Conservation (phyloP, 2,888 invertebrate genomes). For the Watsonalla binaria region DNA sequence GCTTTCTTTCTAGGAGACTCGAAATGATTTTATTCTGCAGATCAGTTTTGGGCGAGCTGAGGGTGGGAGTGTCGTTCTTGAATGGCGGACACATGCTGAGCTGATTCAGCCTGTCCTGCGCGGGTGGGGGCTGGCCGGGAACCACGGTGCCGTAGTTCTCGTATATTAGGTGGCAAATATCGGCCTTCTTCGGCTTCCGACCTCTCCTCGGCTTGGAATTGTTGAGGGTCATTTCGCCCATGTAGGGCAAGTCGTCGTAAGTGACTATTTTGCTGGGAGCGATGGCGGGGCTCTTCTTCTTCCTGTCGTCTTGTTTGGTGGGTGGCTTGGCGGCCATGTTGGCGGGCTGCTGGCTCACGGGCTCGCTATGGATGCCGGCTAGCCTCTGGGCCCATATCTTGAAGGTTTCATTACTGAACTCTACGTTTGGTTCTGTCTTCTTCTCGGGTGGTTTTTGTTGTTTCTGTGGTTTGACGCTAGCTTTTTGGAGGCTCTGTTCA, state of each 20-base stretch:
- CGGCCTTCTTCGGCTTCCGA: slow-evolving; percentile 94
- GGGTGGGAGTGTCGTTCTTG: slow-evolving; percentile 34
- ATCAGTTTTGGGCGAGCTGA: slow-evolving; percentile 76
- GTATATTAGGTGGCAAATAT: slow-evolving; percentile 93
- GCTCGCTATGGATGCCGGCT: slow-evolving; percentile 83
- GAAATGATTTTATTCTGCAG: slow-evolving; percentile 84
- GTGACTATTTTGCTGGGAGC: slow-evolving; percentile 79
- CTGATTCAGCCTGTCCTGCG: slow-evolving; percentile 59
- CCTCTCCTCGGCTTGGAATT: slow-evolving; percentile 92
- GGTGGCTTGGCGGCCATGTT: slow-evolving; percentile 46
- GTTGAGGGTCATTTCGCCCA: slow-evolving; percentile 94
- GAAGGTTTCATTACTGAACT: slow-evolving; percentile 81
- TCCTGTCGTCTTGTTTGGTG: slow-evolving; percentile 48
- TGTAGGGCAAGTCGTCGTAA: slow-evolving; percentile 91
- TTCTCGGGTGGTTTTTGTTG: slow-evolving; percentile 51
- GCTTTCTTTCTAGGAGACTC: slow-evolving; percentile 82
- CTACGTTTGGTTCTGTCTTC: slow-evolving; percentile 57
- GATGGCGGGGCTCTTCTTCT: slow-evolving; percentile 59
- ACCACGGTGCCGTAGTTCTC: slow-evolving; percentile 94
- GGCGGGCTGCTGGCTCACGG: slow-evolving; percentile 33
- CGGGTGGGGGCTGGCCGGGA: slow-evolving; percentile 83
- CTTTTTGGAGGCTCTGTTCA: slow-evolving; percentile 83
- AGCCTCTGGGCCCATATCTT: slow-evolving; percentile 87
- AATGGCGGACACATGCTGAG: slow-evolving; percentile 40
- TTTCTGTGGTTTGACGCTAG: slow-evolving; percentile 49